Conservation (phyloP, 2,888 invertebrate genomes). For the Rhogogaster chlorosoma region DNA sequence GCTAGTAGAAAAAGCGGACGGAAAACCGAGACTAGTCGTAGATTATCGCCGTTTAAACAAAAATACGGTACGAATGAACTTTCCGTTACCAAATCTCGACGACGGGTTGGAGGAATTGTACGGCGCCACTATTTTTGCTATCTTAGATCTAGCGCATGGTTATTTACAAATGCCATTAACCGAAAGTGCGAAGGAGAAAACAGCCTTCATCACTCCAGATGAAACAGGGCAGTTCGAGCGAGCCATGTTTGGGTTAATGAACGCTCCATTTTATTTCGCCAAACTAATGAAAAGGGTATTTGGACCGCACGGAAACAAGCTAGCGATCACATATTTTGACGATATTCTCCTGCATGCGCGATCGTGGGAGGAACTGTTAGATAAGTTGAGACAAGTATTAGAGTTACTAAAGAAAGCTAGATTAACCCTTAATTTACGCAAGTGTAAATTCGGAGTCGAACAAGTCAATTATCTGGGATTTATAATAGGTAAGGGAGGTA, state of each 20-base stretch:
- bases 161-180: too few relatives aligned
- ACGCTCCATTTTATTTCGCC: constrained; percentile 66
- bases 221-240: constrained; percentile 66
- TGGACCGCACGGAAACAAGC: constrained; percentile 55
- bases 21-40: constrained; percentile 55
- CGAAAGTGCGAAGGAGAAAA: too few relatives aligned
- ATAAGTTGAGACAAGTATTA: constrained; percentile 60
- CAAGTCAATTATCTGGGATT: constrained; percentile 69
- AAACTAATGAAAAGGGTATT: constrained; percentile 63
- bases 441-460: too few relatives aligned
- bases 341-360: constrained; percentile 64
- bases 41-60: constrained; percentile 58
- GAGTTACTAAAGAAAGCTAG: constrained; percentile 58
- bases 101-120: constrained; percentile 57
- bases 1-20: constrained; percentile 57
- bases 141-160: constrained; percentile 51
- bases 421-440: constrained; percentile 66
- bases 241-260: constrained; percentile 67
- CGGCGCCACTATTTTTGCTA: constrained; percentile 53
- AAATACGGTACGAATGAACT: constrained; percentile 55
- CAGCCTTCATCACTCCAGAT: too few relatives aligned
- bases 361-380: constrained; percentile 61
- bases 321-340: constrained; percentile 66
- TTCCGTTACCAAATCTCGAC: constrained; percentile 58
- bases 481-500: constrained; percentile 58